These are phyloP conservation scores for Phorcus lineatus DNA, from an alignment of 2,888 invertebrate species.

Conservation along the genomic window DNA sequence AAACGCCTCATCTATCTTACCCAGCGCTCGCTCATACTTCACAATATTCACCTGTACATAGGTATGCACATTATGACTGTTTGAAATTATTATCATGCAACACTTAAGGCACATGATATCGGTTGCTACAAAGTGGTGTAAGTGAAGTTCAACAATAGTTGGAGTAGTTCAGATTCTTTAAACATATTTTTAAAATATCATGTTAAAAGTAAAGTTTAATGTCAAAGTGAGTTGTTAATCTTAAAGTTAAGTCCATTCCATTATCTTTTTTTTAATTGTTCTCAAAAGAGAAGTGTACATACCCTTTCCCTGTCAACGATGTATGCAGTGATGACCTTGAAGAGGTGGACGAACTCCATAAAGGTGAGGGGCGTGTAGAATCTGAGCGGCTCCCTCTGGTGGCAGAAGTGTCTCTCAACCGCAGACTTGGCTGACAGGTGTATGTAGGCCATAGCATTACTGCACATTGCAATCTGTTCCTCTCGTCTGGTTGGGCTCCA, in stretches of 20 bases:
- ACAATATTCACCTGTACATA: slow-evolving; percentile 59
- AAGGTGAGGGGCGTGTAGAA: slow-evolving; percentile 71
- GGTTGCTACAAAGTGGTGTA: too few species aligned
- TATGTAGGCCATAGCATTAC: slow-evolving; percentile 72
- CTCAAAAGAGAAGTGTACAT: slow-evolving; percentile 35
- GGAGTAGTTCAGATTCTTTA: too few species aligned
- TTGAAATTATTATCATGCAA: neutral
- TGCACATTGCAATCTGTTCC: slow-evolving; percentile 66
- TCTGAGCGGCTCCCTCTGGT: slow-evolving; percentile 65
- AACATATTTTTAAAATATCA: too few species aligned
- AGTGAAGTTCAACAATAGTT: too few species aligned
- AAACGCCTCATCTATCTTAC: slow-evolving; percentile 71
- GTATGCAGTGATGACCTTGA: slow-evolving; percentile 66
- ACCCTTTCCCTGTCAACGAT: slow-evolving; percentile 69
- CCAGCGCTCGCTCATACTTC: slow-evolving; percentile 66
- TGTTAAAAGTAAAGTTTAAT: too few species aligned
- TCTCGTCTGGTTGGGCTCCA: slow-evolving; percentile 61
- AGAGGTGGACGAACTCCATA: slow-evolving; percentile 72
- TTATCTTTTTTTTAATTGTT: too few species aligned
- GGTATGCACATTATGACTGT: neutral
- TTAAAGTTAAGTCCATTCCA: too few species aligned
- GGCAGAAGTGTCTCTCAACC: slow-evolving; percentile 67
- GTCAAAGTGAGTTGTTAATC: too few species aligned
- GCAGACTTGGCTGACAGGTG: slow-evolving; percentile 68
- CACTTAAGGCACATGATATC: neutral